Evolutionary conservation across 2,888 invertebrate genomes (phyloP), one percentile per base, ranked within the genome.

Genomic region (Tortrix viridana): DNA sequence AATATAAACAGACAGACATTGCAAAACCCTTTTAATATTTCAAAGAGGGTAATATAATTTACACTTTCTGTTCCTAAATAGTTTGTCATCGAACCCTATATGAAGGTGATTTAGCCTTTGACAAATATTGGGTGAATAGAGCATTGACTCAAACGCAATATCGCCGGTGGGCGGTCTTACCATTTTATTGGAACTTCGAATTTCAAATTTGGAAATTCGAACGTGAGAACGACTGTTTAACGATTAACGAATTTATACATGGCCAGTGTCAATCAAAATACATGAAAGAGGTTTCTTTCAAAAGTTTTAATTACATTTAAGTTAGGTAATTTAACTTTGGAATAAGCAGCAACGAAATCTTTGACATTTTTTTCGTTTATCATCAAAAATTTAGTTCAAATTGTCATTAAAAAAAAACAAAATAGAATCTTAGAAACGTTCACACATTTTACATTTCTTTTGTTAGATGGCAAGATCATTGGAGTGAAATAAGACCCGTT

Each of bases 111-210:
- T 81, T 76, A 73, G 73, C 74, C 84, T 85, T 84, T 81, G 84
- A 84, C 85, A 86, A 86, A 87, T 86, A 86, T 86, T 87, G 84
- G 83, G 72, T 74, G 76, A 79, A 80, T 80, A 79, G 79, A 83
- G 84, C 84, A 84, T 82, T 75, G 77, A 56, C 54, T 54, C 55
- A 56, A 68, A 65, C 74, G 74, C 77, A 79, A 83, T 84, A 82
- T 82, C 72, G 75, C 63, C 68, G 63, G 70, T 74, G 68, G 72
- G 78, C 70, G 74, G 73, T 74, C 72, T 76, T 75, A 72, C 65
- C 69, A 70, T 80, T 81, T 82, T 82, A 82, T 84, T 84, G 79
- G 75, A 75, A 77, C 75, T 67, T 71, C 69, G 63, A 71, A 71
- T 53, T 67, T 72, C 68, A 65, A 73, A 71, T 44, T 50, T 37